Percentiles rank a stretch among this genome's conserved stretches.
Conservation (phyloP, 2,113 vertebrate genomes). For the Eretmochelys imbricata region DNA sequence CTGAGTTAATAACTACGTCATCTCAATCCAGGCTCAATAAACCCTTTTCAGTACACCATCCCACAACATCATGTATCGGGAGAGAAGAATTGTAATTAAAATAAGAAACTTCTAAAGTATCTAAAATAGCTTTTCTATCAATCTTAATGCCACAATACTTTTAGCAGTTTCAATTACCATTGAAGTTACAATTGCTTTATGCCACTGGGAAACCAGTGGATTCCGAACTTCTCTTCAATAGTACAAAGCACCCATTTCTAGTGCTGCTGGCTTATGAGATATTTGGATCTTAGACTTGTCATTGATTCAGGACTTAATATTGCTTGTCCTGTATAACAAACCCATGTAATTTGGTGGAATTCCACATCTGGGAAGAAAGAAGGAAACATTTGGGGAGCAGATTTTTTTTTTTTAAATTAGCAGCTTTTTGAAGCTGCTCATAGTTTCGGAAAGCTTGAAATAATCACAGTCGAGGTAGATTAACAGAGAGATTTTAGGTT, state of each 20-base stretch:
- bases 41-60: background rate
- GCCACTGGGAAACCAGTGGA: background rate
- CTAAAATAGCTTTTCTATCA: background rate
- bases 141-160: background rate
- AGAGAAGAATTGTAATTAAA: background rate
- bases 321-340: background rate
- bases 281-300: background rate
- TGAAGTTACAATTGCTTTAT: background rate
- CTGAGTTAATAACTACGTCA: background rate
- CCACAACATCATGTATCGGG: background rate
- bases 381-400: background rate
- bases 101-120: background rate
- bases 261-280: background rate
- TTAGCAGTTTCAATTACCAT: background rate
- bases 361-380: background rate
- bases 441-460: background rate
- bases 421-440: background rate
- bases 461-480: background rate
- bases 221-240: background rate
- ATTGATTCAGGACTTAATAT: background rate
- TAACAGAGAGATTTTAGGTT: background rate
- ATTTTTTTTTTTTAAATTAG: background rate
- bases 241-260: background rate
- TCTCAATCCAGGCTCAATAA: background rate
- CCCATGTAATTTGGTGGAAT: background rate